These are phyloP conservation scores for Drosophila triauraria DNA, from an alignment of 1,140 invertebrate genomes.

Conservation along the genomic window DNA sequence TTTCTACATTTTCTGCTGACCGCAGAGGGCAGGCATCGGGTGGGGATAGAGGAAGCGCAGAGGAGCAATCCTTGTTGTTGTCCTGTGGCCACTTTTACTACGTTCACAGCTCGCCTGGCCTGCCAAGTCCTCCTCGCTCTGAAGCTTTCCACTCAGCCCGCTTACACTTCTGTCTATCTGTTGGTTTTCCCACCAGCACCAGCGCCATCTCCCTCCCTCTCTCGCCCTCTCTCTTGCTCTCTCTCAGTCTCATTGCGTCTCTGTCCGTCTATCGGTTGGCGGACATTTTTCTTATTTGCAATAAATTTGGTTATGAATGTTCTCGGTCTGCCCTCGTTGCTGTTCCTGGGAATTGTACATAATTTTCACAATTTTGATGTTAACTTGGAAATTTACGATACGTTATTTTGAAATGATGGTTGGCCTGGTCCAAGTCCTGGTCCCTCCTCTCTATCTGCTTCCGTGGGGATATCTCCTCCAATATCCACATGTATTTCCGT, in stretches of 20 bases:
- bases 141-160: constrained; percentile 31
- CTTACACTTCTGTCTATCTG: constrained; percentile 37
- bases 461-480: constrained; percentile 8
- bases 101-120: constrained; percentile 43
- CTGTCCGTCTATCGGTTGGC: constrained; percentile 59
- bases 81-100: constrained; percentile 58
- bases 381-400: constrained; percentile 84
- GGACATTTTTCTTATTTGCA: constrained; percentile 85
- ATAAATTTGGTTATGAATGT: constrained; percentile 85
- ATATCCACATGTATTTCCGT: constrained; percentile 36
- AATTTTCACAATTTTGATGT: constrained; percentile 84
- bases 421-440: constrained; percentile 17
- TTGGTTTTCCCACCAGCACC: constrained; percentile 21
- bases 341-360: constrained; percentile 76
- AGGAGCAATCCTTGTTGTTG: constrained; percentile 44
- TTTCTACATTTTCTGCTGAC: constrained; percentile 76
- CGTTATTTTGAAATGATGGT: constrained; percentile 82
- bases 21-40: constrained; percentile 37
- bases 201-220: background rate
- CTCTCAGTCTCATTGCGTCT: constrained; percentile 7
- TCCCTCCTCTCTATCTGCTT: constrained; percentile 6
- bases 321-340: constrained; percentile 54
- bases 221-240: background rate
- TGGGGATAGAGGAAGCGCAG: constrained; percentile 15
- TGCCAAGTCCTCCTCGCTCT: constrained; percentile 50